Evolutionary conservation across 2,113 vertebrate genomes (phyloP), one percentile per base, ranked within the genome.

Genomic region (Dolichallabes microphthalmus): DNA sequence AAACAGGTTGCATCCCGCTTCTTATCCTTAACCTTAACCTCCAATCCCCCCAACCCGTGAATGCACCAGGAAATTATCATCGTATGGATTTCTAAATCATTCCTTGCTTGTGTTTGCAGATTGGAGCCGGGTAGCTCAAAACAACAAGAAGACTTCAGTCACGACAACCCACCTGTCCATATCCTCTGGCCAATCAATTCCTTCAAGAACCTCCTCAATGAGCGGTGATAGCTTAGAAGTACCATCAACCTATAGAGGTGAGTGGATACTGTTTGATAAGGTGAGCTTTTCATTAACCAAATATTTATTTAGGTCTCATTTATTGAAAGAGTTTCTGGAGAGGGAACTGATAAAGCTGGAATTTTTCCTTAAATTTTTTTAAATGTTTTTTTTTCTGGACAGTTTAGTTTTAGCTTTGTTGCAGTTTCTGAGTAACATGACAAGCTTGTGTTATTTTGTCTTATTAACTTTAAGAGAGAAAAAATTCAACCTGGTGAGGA

Each of bases 111-210:
- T 52, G 2, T 50, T 13, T 87, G 25, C 87, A 95, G 95, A 95
- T 0, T 96, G 94, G 94, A 95, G 95, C 90, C 93, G 91, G 1
- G 93, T 91, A 2, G 92, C 92, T 3, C 90, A 92, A 12, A 92
- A 83, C 77, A 86, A 80, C 0, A 87, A 90, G 84, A 92, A 88
- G 17, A 19, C 15, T 25, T 91, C 91, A 0, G 10, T 84, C 0
- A 0, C 20, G 14, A 91, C 86, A 0, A 55, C 55, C 13, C n/a
- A 52, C 58, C 85, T 75, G 1, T 82, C 85, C 53, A 80, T 58
- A 30, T 74, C 81, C 0, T 86, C 64, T 2, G 73, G 3, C 22
- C 27, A 57, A 19, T 78, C 53, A n/a, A 86, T 78, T 27, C 50
- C 85, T 30, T 91, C 89, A 2, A 88, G 87, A 0, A 93, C 86